A percentile compares a stretch with the other conserved stretches of the same genome.
Evolutionary conservation across 2,888 invertebrate species (phyloP).

Genomic region (Sylvicola cinctus): DNA sequence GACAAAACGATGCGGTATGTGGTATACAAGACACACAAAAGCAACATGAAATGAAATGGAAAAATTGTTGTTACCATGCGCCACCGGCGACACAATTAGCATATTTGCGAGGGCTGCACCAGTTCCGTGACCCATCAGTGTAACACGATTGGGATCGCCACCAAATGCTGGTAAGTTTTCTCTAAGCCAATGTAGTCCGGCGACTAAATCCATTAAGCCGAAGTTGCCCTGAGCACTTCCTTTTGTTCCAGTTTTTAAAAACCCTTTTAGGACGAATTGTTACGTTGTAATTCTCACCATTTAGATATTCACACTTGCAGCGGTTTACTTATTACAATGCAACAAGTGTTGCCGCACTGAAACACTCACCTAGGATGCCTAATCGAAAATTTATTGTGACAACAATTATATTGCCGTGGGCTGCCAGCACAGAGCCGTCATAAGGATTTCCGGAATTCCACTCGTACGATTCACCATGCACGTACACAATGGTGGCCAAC

Average conservation of each 20-base stretch:
- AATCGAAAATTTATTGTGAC: slow-evolving; percentile 83
- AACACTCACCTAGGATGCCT: slow-evolving; percentile 63
- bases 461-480: slow-evolving; percentile 90
- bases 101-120: slow-evolving; percentile 94
- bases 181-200: slow-evolving; percentile 89
- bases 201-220: slow-evolving; percentile 80
- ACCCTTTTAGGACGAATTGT: slow-evolving; percentile 32
- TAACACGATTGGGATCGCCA: slow-evolving; percentile 82
- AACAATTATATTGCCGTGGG: slow-evolving; percentile 73
- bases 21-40: slow-evolving; percentile 2
- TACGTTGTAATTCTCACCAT: not conserved
- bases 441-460: slow-evolving; percentile 96
- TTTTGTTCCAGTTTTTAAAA: slow-evolving; percentile 75
- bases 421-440: slow-evolving; percentile 88
- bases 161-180: slow-evolving; percentile 90
- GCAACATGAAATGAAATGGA: not conserved
- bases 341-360: no score
- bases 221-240: slow-evolving; percentile 81
- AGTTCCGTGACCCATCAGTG: slow-evolving; percentile 88
- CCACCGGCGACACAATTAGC: slow-evolving; percentile 85
- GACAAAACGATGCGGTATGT: slow-evolving; percentile 21
- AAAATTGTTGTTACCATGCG: slow-evolving; percentile 45
- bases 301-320: not conserved
- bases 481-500: slow-evolving; percentile 68
- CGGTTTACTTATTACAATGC: no score